phyloP scores from a whole-genome alignment of 2,888 invertebrate species.

The Lumbricus terrestris region DNA sequence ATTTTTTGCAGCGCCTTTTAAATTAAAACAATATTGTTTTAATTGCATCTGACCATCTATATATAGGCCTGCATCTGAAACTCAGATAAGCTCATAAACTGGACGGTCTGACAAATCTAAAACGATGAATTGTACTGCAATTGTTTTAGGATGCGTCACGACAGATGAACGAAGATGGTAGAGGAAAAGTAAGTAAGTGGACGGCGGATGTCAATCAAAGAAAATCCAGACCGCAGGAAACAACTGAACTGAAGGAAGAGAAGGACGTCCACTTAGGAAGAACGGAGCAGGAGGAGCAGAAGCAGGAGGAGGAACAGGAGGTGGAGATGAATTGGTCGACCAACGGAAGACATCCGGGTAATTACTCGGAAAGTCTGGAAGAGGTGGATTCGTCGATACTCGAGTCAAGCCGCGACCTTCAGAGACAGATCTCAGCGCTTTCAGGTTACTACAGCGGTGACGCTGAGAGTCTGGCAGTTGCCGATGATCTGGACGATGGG shows the following conservation, averaged over 20 bases:
- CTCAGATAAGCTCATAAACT: too few relatives aligned
- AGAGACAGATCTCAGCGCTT: background rate
- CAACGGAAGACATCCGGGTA: background rate
- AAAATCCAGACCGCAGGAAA: background rate
- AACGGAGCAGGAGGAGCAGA: too few relatives aligned
- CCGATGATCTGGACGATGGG: background rate
- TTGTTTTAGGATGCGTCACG: background rate
- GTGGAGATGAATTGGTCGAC: background rate
- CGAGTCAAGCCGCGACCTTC: background rate
- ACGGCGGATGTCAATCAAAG: background rate
- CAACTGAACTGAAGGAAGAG: background rate
- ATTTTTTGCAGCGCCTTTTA: too few relatives aligned
- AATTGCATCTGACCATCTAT: too few relatives aligned
- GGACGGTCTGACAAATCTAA: too few relatives aligned
- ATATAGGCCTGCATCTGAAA: too few relatives aligned
- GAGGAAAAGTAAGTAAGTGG: background rate
- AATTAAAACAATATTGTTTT: too few relatives aligned
- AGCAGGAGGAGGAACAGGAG: too few relatives aligned
- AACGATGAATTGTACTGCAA: background rate
- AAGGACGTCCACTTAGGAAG: background rate
- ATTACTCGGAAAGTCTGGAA: background rate
- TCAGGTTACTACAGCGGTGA: background rate
- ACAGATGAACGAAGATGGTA: background rate
- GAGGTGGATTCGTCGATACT: slow-evolving; percentile 5
- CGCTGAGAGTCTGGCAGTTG: background rate